Evolutionary conservation across 2,113 vertebrate genomes (phyloP).

Genomic region (Oceanites oceanicus): DNA sequence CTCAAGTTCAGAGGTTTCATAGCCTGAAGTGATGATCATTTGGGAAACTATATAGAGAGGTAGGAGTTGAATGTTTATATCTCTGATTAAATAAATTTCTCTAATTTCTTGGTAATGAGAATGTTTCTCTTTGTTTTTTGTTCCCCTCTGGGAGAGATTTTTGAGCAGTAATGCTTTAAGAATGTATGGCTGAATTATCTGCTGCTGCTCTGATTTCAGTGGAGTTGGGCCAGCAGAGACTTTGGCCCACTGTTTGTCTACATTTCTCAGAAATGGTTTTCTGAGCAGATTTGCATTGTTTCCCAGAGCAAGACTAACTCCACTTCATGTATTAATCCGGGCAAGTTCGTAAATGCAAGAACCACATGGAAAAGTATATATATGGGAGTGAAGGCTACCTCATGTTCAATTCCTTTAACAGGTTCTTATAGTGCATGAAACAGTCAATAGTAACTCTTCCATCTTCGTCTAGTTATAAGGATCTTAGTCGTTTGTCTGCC

Average conservation of each 20-base stretch:
- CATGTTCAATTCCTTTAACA: neutral
- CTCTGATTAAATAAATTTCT: neutral
- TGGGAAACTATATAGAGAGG: neutral
- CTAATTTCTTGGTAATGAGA: slow-evolving; percentile 41
- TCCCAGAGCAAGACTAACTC: neutral
- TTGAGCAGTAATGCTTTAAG: slow-evolving; percentile 28
- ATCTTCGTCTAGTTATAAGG: neutral
- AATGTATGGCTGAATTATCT: slow-evolving; percentile 31
- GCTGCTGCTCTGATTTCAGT: slow-evolving; percentile 3
- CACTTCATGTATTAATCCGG: neutral
- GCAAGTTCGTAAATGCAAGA: neutral
- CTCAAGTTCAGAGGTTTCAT: neutral
- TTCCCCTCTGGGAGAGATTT: slow-evolving; percentile 19
- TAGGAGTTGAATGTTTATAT: neutral
- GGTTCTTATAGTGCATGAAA: neutral
- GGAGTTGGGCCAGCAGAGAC: slow-evolving; percentile 25
- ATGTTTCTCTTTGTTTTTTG: slow-evolving; percentile 1
- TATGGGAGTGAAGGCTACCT: neutral
- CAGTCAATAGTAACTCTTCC: neutral
- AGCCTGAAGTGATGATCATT: neutral
- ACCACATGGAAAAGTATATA: neutral
- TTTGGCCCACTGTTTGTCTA: slow-evolving; percentile 25
- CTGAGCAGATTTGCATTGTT: neutral
- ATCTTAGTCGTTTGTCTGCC: neutral
- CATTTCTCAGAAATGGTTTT: slow-evolving; percentile 27